Evolutionary conservation across 2,113 vertebrate species (phyloP).

Genomic region (Brienomyrus longianalis): DNA sequence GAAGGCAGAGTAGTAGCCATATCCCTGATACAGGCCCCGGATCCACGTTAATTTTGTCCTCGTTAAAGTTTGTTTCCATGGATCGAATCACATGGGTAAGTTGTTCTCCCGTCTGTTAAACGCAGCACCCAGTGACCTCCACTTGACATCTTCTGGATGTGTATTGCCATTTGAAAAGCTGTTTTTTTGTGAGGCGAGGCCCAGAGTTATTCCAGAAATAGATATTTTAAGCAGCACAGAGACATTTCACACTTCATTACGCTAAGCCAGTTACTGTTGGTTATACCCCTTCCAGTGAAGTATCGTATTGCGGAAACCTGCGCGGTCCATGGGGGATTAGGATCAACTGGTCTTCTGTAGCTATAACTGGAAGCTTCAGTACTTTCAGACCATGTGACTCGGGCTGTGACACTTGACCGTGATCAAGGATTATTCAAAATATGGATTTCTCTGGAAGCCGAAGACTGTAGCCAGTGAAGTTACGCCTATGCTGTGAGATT

Average conservation of each 20-base stretch:
- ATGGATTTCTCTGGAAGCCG: not conserved
- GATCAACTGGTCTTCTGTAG: conserved; percentile 28
- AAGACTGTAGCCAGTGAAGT: not conserved
- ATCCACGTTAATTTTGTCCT: not conserved
- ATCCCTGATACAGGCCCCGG: not conserved
- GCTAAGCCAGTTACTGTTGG: conserved; percentile 28
- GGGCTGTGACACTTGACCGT: not conserved
- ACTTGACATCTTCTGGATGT: conserved; percentile 2
- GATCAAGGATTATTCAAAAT: not conserved
- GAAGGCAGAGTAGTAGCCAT: not conserved
- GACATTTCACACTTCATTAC: conserved; percentile 43
- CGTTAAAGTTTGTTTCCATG: not conserved
- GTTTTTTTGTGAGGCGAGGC: conserved; percentile 16
- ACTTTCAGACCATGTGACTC: not conserved
- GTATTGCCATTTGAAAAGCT: not conserved
- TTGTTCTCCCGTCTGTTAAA: not conserved
- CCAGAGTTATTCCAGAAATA: conserved; percentile 14
- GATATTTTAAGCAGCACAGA: conserved; percentile 23
- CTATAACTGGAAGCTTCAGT: not conserved
- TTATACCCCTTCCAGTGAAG: conserved; percentile 25
- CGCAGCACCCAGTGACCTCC: not conserved
- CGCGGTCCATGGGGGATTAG: conserved; percentile 32
- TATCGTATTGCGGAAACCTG: conserved; percentile 39
- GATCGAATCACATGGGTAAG: not conserved
- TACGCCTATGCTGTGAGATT: not conserved